These are phyloP conservation scores for Plebejus argus DNA, from an alignment of 2,888 invertebrate genomes.

Conservation along the genomic window DNA sequence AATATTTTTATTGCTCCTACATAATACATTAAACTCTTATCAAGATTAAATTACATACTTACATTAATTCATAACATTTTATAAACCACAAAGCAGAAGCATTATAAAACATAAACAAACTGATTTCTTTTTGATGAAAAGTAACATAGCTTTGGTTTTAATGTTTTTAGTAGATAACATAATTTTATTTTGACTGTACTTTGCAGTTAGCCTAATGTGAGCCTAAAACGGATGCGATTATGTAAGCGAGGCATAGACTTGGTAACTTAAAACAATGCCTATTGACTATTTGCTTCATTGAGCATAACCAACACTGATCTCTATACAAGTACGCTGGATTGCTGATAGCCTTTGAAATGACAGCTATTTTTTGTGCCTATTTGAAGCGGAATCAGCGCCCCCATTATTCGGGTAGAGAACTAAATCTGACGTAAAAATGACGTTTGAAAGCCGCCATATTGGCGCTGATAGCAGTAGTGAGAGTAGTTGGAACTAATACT, in stretches of 20 bases:
- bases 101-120: neutral
- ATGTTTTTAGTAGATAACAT: neutral
- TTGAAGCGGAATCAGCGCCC: too few species aligned
- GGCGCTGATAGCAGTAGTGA: too few species aligned
- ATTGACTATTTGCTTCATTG: constrained; percentile 2
- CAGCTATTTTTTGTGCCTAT: too few species aligned
- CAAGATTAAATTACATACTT: neutral
- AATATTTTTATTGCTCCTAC: neutral
- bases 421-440: too few species aligned
- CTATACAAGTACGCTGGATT: too few species aligned
- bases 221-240: neutral
- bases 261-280: neutral
- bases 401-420: too few species aligned
- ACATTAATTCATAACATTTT: neutral
- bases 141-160: neutral
- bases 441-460: too few species aligned
- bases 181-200: neutral
- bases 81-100: neutral
- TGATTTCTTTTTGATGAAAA: neutral
- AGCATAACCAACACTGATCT: too few species aligned
- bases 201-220: neutral
- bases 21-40: neutral
- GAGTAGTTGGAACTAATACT: too few species aligned
- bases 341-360: too few species aligned
- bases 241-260: neutral